Conservation (phyloP, 2,888 invertebrate species). For the Tachina lurida region DNA sequence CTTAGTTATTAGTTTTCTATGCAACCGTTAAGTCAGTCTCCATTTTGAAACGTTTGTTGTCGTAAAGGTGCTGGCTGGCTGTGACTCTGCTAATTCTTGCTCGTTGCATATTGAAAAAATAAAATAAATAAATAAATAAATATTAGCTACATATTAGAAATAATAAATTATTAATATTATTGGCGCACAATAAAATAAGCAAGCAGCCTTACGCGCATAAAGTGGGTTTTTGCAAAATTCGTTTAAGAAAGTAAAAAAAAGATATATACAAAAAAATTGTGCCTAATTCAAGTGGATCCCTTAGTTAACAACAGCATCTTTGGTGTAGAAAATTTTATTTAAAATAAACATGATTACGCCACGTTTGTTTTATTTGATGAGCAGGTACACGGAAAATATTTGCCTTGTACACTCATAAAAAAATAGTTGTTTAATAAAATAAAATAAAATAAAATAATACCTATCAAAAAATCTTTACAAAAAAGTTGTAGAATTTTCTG, state of each 20-base stretch:
- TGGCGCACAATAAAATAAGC: background rate
- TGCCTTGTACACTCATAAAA: constrained; percentile 37
- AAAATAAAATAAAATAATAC: background rate
- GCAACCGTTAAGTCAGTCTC: constrained; percentile 72
- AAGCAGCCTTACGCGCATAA: constrained; percentile 19
- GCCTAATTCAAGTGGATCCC: background rate
- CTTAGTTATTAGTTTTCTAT: constrained; percentile 72
- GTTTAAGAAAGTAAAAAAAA: background rate
- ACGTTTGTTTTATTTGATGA: constrained; percentile 31
- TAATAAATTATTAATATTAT: constrained; percentile 21
- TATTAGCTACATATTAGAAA: background rate
- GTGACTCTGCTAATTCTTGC: constrained; percentile 28
- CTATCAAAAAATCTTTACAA: background rate
- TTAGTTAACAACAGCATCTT: constrained; percentile 6
- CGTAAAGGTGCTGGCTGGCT: constrained; percentile 69
- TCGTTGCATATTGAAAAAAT: constrained; percentile 2
- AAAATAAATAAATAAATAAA: constrained; percentile 2
- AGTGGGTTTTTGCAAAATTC: background rate
- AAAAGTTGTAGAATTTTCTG: background rate
- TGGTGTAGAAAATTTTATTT: background rate
- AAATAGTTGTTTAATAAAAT: background rate
- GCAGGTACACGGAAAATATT: constrained; percentile 23
- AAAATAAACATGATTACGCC: constrained; percentile 54
- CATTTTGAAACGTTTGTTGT: constrained; percentile 70
- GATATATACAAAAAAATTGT: background rate